Evolutionary conservation across 2,888 invertebrate species (phyloP).

Genomic region (Zaprionus obscuricornis): DNA sequence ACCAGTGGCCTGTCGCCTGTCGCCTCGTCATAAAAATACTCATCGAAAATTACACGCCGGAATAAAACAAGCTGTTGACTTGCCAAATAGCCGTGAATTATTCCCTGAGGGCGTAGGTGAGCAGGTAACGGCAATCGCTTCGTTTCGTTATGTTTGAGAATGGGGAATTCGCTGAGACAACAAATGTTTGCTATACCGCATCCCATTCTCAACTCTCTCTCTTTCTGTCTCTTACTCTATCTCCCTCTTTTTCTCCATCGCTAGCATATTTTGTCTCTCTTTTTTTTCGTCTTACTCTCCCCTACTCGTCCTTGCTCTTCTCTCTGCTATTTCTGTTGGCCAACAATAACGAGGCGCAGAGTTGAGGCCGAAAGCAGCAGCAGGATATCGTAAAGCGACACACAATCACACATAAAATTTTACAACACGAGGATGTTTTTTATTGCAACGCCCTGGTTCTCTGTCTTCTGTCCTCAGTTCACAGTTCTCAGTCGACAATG

Average conservation of each 20-base stretch:
- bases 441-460: slow-evolving; percentile 69
- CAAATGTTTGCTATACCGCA: slow-evolving; percentile 52
- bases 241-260: slow-evolving; percentile 19
- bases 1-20: too few species aligned
- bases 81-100: slow-evolving; percentile 80
- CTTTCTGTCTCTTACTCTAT: slow-evolving; percentile 7
- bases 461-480: too few species aligned
- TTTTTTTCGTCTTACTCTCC: slow-evolving; percentile 24
- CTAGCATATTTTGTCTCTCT: slow-evolving; percentile 40
- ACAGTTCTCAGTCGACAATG: too few species aligned
- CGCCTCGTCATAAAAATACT: slow-evolving; percentile 74
- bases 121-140: slow-evolving; percentile 77
- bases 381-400: slow-evolving; percentile 78
- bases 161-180: slow-evolving; percentile 70
- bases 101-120: slow-evolving; percentile 75
- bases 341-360: slow-evolving; percentile 66
- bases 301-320: neutral
- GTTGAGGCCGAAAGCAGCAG: slow-evolving; percentile 31
- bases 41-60: slow-evolving; percentile 70
- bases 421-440: slow-evolving; percentile 78
- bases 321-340: slow-evolving; percentile 29
- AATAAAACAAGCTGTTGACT: slow-evolving; percentile 78
- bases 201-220: slow-evolving; percentile 11
- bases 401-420: slow-evolving; percentile 78
- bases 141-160: too few species aligned